phyloP scores from a whole-genome alignment of 2,888 invertebrate species.

The Aleiodes leptofemur region DNA sequence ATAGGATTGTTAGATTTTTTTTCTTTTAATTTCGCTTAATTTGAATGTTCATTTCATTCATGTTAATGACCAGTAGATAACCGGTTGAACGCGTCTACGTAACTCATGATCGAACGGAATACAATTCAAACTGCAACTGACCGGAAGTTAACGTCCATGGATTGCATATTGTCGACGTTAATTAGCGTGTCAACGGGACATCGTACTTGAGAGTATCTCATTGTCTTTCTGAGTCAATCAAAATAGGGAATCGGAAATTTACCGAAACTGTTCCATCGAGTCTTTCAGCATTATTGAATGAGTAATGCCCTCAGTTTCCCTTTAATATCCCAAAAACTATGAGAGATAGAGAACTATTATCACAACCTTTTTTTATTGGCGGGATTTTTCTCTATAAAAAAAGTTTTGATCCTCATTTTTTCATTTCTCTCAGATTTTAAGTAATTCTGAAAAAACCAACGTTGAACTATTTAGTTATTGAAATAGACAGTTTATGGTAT shows the following conservation, averaged over 20 bases:
- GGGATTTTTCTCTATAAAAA: too few species aligned
- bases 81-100: neutral
- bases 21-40: neutral
- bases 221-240: neutral
- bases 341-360: too few species aligned
- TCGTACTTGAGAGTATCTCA: constrained; percentile 11
- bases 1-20: neutral
- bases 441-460: too few species aligned
- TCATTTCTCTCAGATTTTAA: too few species aligned
- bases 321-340: too few species aligned
- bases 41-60: neutral
- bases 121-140: neutral
- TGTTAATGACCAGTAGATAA: constrained; percentile 9
- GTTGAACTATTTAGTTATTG: too few species aligned
- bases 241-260: neutral
- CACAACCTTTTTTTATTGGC: too few species aligned
- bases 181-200: constrained; percentile 36
- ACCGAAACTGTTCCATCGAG: neutral
- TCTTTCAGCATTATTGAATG: neutral
- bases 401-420: too few species aligned
- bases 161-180: constrained; percentile 23
- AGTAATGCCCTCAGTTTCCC: too few species aligned
- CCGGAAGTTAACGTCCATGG: constrained; percentile 21
- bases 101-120: constrained; percentile 12
- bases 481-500: too few species aligned